Evolutionary conservation across 2,888 invertebrate species (phyloP), one percentile per base, ranked within the genome.

Genomic region (Catocala fraxini): DNA sequence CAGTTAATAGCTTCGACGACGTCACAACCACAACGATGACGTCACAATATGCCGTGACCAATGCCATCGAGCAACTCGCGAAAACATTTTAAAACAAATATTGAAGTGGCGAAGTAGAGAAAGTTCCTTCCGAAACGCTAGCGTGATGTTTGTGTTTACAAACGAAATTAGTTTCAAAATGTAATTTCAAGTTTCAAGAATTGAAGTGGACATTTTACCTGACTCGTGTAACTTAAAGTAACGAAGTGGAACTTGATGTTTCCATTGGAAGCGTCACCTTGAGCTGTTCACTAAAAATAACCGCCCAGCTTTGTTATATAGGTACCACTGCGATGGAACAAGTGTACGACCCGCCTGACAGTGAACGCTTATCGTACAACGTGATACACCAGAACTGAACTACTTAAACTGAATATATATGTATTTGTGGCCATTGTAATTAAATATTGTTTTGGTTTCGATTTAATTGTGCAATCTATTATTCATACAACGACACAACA

Each of bases 161-260:
- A 45, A 45, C 45, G 13, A 45, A 45, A 45, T 45, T 45, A 45
- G 45, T 45, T 45, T 45, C 5, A 13, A 45, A 39, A 45, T 45
- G 12, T 45, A 45, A 45, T 45, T 45, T 45, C 12, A 45, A 45
- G 45, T 45, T 45, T 45, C 13, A 45, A 45, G 12, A 45, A 45
- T 12, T 12, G 12, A 13, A 13, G 6, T 45, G 5, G 25, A 25
- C 25, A 25, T 25, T 45, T 45, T 45, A 45, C 5, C 6, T 45
- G 39, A 39, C 10, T 9, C 39, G 39, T 25, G 25, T 3, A 25
- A 1, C 25, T 25, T 25, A 25, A 4, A 0, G 39, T 42, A 11
- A 42, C 5, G 9, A 42, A 42, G n/a, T 42, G n/a, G 2, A 11
- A 11, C 11, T 25, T 1, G 25, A 25, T 4, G 25, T 25, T 25